Base-by-base conservation (phyloP, 23 tunicate genomes). In the Trididemnum clinides region DNA sequence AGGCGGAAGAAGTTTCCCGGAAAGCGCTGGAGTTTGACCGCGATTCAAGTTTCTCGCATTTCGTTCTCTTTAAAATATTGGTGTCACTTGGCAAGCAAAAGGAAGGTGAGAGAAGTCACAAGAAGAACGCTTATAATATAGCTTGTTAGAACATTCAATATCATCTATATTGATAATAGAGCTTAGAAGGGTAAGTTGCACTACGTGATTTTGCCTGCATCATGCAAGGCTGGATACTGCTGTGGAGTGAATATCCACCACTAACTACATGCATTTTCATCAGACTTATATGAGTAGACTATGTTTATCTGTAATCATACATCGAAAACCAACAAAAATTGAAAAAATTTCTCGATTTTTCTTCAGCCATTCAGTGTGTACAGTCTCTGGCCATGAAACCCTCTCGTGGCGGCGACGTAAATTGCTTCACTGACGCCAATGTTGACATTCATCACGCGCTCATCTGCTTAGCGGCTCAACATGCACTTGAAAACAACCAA, bases 401-500 rank as follows among this genome's bases (percentile, higher is more conserved):
- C 37, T 23, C 75, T 6, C 10, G 31, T 4, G 75, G 10, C 22
- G 37, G 22, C 12, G 37, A 31, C 7, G 37, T 31, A n/a, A 29
- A 30, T 4, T 28, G 7, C 10, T 7, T 31, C 4, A 37, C 36
- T 20, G 84, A 72, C 29, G 70, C 78, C 18, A 50, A 39, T 21
- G 20, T 31, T 3, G 65, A 54, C 54, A 51, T 85, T 20, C 64
- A 34, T 20, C 90, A 89, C 50, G 90, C 90, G 15, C 80, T 94
- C 36, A 77, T 89, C 21, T 89, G 94, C 57, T 73, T 85, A 27
- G 92, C 93, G 5, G 94, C 98, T 0, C 98, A 94, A 51, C 81
- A 77, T 23, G 94, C 98, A 7, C 86, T 94, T 26, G 98, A 94
- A 39, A 87, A 72, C 25, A 70, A 74, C 38, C 89, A 89, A 34